Evolutionary conservation across 2,797 vertebrate genomes (phyloP), one percentile per base, ranked within the genome.

Genomic region (Cygnus olor): DNA sequence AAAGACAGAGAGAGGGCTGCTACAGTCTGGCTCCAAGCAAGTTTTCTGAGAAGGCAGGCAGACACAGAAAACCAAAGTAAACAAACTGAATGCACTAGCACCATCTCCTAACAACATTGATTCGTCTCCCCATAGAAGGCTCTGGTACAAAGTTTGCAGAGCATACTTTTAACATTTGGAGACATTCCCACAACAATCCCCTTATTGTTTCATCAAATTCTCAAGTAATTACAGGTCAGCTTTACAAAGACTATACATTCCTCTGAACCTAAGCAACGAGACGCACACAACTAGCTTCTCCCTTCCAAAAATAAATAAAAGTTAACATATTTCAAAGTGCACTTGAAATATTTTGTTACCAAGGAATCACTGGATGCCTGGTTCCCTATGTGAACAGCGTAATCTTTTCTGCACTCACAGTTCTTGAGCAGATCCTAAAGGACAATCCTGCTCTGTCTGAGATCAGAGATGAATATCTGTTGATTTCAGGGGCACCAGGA

Each of bases 11-110:
- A 97, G 96, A 98, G 98, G 98, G 98, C 98, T 99, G 99, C 98
- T 98, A 98, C 98, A 98, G 98, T 98, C 98, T 99, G 98, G 98
- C 98, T 98, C 98, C 98, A 98, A 98, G 98, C 98, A 98, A 98
- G 98, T 98, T 98, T 98, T 98, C 98, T 97, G 98, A 98, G 98
- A 98, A 99, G 98, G 98, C 98, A 99, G 98, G 98, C 98, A 99
- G 98, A 98, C 98, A 98, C 82, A 98, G 98, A 98, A 98, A 99
- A 98, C 98, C 98, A 98, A 98, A 98, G 99, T 99, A 99, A 99
- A 99, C 99, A 99, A 99, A 99, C 98, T 98, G 98, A 98, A 98
- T 98, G 98, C 98, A 98, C 98, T 97, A 98, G 98, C 98, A 98
- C 98, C 98, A 98, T 98, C 98, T 98, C 98, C 98, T 99, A 99